phyloP scores from a whole-genome alignment of 1,140 invertebrate species.

The Cydia pomonella region DNA sequence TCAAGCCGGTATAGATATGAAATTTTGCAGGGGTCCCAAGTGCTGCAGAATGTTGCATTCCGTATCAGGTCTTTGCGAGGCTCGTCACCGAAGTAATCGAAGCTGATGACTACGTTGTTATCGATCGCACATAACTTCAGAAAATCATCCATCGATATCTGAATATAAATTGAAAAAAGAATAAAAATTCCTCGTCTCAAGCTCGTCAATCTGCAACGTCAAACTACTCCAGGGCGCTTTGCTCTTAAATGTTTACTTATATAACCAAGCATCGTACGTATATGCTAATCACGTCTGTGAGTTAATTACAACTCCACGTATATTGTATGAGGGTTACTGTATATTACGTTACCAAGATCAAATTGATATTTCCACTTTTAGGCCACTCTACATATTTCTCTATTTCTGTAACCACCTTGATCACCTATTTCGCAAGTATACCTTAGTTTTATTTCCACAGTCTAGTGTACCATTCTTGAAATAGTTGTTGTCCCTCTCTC shows the following conservation, averaged over 20 bases:
- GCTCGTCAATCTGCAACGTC: no score
- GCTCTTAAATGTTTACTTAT: no score
- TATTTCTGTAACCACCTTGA: not conserved
- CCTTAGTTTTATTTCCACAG: constrained; percentile 74
- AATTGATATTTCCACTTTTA: no score
- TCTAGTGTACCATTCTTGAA: constrained; percentile 74
- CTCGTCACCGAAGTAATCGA: constrained; percentile 74
- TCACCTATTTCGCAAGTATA: constrained; percentile 38
- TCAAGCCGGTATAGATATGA: constrained; percentile 73
- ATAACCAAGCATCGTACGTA: no score
- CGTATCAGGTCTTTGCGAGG: constrained; percentile 73
- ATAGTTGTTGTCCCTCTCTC: constrained; percentile 73
- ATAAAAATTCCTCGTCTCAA: not conserved
- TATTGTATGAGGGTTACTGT: no score
- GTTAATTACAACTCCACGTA: no score
- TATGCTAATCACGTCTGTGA: not conserved
- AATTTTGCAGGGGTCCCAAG: constrained; percentile 72
- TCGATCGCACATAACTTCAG: constrained; percentile 69
- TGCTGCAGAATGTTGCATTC: constrained; percentile 69
- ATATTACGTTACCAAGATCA: no score
- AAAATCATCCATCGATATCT: constrained; percentile 66
- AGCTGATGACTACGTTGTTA: constrained; percentile 71
- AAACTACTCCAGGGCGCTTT: no score
- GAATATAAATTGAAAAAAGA: not conserved
- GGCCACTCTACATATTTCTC: no score